phyloP scores from a whole-genome alignment of 2,113 vertebrate genomes.

The Charina bottae region DNA sequence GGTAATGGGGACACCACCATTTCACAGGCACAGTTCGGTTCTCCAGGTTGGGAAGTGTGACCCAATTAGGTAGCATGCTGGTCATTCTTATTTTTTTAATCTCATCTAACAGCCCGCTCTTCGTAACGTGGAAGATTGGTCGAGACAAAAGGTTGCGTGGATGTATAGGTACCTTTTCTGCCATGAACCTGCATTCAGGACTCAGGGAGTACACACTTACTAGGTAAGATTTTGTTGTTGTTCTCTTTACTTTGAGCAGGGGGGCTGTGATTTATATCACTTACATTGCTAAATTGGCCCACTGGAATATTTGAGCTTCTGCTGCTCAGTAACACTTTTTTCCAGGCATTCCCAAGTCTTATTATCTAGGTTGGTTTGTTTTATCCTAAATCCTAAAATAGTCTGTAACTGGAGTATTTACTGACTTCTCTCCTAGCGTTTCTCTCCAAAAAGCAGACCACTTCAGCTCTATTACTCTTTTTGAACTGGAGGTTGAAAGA shows the following conservation, averaged over 20 bases:
- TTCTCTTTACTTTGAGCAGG: conserved; percentile 37
- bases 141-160: conserved; percentile 99
- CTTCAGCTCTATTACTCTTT: conserved; percentile 31
- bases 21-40: not conserved
- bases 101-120: conserved; percentile 90
- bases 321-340: conserved; percentile 41
- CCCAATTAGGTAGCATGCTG: not conserved
- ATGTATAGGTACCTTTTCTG: conserved; percentile 99
- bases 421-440: conserved; percentile 36
- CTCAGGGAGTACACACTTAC: conserved; percentile 99
- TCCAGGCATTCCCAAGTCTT: conserved; percentile 45
- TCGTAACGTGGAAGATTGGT: conserved; percentile 99
- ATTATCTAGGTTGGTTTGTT: conserved; percentile 26
- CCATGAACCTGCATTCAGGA: conserved; percentile 99
- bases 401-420: conserved; percentile 38
- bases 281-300: conserved; percentile 40
- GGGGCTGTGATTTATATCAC: conserved; percentile 30
- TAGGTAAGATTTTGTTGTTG: conserved; percentile 84
- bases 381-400: conserved; percentile 42
- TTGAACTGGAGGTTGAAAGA: conserved; percentile 67
- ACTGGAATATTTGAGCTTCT: conserved; percentile 40
- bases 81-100: conserved; percentile 54
- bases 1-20: conserved; percentile 47
- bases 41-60: no score
- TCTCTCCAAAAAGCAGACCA: conserved; percentile 44